Percentiles rank a stretch among this genome's conserved stretches.
These are phyloP conservation scores for Tryphoninae sp. DNA, from an alignment of 2,888 invertebrate species.

Conservation along the genomic window DNA sequence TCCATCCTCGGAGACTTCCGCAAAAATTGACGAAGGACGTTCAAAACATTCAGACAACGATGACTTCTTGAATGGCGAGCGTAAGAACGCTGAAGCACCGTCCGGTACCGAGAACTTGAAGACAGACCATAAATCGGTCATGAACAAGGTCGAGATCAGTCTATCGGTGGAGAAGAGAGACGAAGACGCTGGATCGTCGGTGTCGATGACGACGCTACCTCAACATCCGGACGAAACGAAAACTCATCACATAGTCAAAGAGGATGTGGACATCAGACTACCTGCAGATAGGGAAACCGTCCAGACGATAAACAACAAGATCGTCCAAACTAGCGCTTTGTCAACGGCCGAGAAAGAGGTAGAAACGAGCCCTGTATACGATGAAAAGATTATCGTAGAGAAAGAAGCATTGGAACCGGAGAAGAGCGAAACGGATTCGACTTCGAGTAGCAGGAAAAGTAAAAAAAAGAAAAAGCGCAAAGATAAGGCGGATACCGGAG, in stretches of 20 bases:
- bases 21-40: conserved; percentile 3
- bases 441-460: conserved; percentile 64
- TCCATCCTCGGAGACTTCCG: background rate
- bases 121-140: conserved; percentile 61
- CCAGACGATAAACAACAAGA: conserved; percentile 70
- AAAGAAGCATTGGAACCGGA: conserved; percentile 71
- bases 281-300: conserved; percentile 73
- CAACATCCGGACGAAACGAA: conserved; percentile 69
- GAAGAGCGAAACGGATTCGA: conserved; percentile 68
- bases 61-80: conserved; percentile 36
- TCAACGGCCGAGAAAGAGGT: conserved; percentile 68
- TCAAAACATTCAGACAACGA: conserved; percentile 29
- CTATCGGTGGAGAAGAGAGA: conserved; percentile 74
- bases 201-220: conserved; percentile 74
- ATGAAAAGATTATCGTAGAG: conserved; percentile 54
- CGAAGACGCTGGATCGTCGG: conserved; percentile 69
- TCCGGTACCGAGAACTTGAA: conserved; percentile 26
- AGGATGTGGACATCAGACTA: conserved; percentile 75
- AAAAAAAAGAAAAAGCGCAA: conserved; percentile 74
- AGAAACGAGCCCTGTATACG: conserved; percentile 62
- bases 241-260: conserved; percentile 71
- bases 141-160: conserved; percentile 76
- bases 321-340: conserved; percentile 72
- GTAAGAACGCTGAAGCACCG: background rate
- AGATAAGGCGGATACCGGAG: conserved; percentile 64